Evolutionary conservation across 2,113 vertebrate species (phyloP), one percentile per base, ranked within the genome.

Genomic region (Sterna hirundo): DNA sequence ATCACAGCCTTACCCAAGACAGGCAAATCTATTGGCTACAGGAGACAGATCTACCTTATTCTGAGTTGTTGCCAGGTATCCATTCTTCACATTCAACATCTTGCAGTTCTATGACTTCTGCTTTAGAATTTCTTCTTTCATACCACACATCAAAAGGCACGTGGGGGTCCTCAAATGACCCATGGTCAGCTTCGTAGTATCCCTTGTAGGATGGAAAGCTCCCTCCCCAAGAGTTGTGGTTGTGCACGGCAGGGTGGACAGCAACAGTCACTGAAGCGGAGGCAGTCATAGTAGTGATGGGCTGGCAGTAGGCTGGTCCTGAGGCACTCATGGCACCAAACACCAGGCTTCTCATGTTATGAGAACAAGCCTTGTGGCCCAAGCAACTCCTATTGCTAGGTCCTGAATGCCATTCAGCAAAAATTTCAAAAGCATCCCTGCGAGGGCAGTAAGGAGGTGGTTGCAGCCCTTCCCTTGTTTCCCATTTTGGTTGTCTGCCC

Each of bases 201-300:
- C 98, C 51, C 92, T 97, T 96, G 47, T 97, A 97, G 94, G 98
- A 97, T 27, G 98, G 98, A 94, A 97, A 98, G 58, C 97, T 97
- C 21, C 97, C 91, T 80, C 96, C 97, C 23, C 96, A 84, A 57
- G 98, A 95, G 86, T 77, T 98, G 96, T 98, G 98, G 77, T 90
- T 94, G 54, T 98, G 97, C 81, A 98, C 87, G 3, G 98, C 96
- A 17, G 99, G 97, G 88, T 99, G 99, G 78, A 99, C 99, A 9
- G 99, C 99, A 3, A 99, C 99, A 29, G 99, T 99, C 89, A 99
- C 99, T 1, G 99, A 99, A n/a, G 99, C 99, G 2, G 99, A 99
- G 46, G 99, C 99, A 5, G 99, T 99, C 96, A 99, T 99, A 27
- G 99, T 99, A 96, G 99, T 99, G 97, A 99, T 99, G 96, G 99